These are phyloP conservation scores for Pachycephala philippinensis DNA, from an alignment of 2,113 vertebrate genomes.

Conservation along the genomic window DNA sequence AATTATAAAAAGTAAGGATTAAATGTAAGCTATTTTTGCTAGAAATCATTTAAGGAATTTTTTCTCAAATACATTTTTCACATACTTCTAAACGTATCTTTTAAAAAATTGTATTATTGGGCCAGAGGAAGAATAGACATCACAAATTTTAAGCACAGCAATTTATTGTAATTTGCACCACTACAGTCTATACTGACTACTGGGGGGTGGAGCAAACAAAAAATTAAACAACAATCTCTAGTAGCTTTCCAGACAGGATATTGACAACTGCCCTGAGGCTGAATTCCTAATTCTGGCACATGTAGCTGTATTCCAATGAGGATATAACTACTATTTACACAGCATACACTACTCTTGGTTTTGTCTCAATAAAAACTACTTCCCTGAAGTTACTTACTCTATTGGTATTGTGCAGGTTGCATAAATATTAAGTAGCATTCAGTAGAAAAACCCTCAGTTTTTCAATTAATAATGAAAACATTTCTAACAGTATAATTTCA, in stretches of 20 bases:
- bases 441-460: neutral
- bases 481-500: neutral
- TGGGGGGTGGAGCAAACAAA: neutral
- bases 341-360: neutral
- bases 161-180: neutral
- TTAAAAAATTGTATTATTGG: neutral
- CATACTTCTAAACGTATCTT: neutral
- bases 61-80: neutral
- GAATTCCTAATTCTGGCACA: neutral
- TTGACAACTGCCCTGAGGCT: neutral
- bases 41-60: neutral
- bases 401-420: neutral
- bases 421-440: neutral
- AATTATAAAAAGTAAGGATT: neutral
- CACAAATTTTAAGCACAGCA: neutral
- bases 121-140: neutral
- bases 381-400: neutral
- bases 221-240: neutral
- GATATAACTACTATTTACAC: neutral
- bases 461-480: neutral
- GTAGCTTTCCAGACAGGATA: neutral
- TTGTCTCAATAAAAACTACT: neutral
- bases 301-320: accelerated
- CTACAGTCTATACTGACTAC: neutral
- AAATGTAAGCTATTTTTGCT: neutral